Percentiles rank a stretch among this genome's conserved stretches.
Evolutionary conservation across 2,113 vertebrate species (phyloP).

Genomic region (Odocoileus hemionus): DNA sequence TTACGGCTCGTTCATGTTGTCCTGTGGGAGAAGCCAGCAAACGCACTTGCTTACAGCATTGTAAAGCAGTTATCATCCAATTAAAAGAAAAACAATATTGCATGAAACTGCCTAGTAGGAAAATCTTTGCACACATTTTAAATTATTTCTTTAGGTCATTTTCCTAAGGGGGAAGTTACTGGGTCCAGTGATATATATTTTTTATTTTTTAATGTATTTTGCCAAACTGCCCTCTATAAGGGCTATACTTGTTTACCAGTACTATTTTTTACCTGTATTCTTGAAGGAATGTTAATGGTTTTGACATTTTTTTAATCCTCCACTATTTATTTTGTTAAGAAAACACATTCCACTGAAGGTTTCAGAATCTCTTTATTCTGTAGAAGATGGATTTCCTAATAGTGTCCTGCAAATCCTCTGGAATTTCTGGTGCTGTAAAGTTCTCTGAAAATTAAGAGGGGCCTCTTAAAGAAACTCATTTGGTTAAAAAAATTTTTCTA

Average conservation of each 20-base stretch:
- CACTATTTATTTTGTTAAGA: neutral
- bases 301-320: neutral
- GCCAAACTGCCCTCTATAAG: neutral
- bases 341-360: neutral
- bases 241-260: neutral
- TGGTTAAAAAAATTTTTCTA: neutral
- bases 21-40: neutral
- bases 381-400: neutral
- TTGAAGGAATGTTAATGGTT: neutral
- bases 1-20: neutral
- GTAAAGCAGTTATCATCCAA: neutral
- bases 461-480: neutral
- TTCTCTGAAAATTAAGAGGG: neutral
- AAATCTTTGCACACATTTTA: neutral
- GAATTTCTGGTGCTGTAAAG: neutral
- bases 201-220: neutral
- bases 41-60: neutral
- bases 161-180: neutral
- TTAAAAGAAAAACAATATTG: neutral
- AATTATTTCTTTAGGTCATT: neutral
- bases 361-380: neutral
- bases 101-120: neutral
- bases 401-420: neutral
- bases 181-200: neutral
- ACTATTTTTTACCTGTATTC: constrained; percentile 9